A percentile compares a stretch with the other conserved stretches of the same genome.
phyloP scores from a whole-genome alignment of 2,113 vertebrate species.

The Callaeas wilsoni region DNA sequence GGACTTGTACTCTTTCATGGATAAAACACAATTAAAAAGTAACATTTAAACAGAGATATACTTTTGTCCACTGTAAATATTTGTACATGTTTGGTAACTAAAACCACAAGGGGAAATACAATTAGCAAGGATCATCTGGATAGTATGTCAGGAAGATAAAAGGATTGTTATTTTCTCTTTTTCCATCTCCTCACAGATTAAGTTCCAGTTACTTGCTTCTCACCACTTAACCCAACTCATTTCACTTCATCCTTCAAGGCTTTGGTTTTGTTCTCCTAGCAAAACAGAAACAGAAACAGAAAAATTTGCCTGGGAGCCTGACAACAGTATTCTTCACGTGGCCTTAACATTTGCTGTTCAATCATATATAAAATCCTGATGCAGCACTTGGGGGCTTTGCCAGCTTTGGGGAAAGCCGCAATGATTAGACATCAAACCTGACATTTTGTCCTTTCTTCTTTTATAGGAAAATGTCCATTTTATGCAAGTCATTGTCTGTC shows the following conservation, averaged over 20 bases:
- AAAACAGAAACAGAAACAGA: too few relatives aligned
- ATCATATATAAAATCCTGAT: background rate
- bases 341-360: background rate
- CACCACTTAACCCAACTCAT: background rate
- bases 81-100: background rate
- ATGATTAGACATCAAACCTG: background rate
- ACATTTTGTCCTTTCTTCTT: background rate
- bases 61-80: conserved; percentile 1
- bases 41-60: background rate
- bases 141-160: background rate
- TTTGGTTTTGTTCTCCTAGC: background rate
- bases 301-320: background rate
- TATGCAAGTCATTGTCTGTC: background rate
- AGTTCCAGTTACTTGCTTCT: background rate
- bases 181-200: background rate
- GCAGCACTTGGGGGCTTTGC: background rate
- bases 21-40: background rate
- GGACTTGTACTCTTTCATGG: background rate
- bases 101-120: background rate
- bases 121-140: background rate
- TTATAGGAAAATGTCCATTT: background rate
- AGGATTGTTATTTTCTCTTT: background rate
- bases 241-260: background rate
- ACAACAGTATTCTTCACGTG: background rate
- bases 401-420: background rate